Evolutionary conservation across 2,113 vertebrate genomes (phyloP), one percentile per base, ranked within the genome.

Genomic region (Callionymus lyra): DNA sequence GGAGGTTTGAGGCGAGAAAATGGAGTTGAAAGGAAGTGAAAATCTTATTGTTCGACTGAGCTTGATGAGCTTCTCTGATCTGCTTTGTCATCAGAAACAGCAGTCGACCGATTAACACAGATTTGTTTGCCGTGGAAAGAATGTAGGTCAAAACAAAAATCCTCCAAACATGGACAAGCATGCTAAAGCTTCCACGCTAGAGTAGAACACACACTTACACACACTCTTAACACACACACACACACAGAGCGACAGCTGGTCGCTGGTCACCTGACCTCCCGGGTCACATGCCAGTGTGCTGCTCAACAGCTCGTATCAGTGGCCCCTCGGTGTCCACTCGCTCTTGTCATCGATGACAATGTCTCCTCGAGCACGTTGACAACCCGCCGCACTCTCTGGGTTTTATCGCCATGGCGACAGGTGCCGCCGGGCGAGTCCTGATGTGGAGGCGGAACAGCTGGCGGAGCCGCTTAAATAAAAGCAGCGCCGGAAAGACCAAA

Each of bases 61-160:
- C 59, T 50, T 73, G 76, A 73, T 71, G 74, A 75, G 65, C 56
- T 71, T 66, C 59, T 52, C 68, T 70, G 70, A 78, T 69, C 70
- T 75, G 66, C 63, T 74, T 65, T 70, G 64, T 77, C 67, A 68
- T 44, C 44, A 43, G 50, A 39, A 35, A 59, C 51, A 53, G 52
- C 41, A 34, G 59, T 53, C 49, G 54, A 32, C 68, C 62, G 68
- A 70, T 80, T 78, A 72, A 75, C 63, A 74, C 67, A 55, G 64
- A 76, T 77, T 66, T 60, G 50, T 40, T 58, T 18, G 27, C 50
- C 50, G 18, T 63, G 10, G 59, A 79, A 58, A 68, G 50, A 44
- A 74, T 79, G 65, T 79, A 76, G 76, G 70, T 78, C 68, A 76
- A 58, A 76, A 63, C 47, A 44, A 50, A 44, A 50, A 17, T 32